Evolutionary conservation across 2,888 invertebrate species (phyloP).

Genomic region (Stenolophus ochropezus): DNA sequence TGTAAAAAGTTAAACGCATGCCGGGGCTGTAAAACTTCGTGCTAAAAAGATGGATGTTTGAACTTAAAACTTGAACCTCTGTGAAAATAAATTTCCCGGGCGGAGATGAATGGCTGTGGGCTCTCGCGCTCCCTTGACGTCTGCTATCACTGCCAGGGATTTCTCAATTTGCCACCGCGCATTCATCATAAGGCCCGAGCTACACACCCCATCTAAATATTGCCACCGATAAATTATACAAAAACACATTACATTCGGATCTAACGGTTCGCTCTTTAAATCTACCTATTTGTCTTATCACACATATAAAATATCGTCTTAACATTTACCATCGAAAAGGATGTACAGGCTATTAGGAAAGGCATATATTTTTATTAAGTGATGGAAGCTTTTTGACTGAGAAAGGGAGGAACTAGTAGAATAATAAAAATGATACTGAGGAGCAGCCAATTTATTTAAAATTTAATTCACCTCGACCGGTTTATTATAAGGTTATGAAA

Average conservation of each 20-base stretch:
- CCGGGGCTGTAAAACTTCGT: constrained; percentile 67
- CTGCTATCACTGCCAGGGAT: constrained; percentile 68
- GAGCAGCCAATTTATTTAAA: too few relatives aligned
- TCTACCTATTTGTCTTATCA: too few relatives aligned
- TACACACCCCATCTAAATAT: background rate
- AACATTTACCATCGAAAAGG: too few relatives aligned
- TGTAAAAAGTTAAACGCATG: constrained; percentile 57
- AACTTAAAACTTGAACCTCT: constrained; percentile 68
- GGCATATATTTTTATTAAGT: too few relatives aligned
- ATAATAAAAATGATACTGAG: too few relatives aligned
- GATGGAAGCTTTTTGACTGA: too few relatives aligned
- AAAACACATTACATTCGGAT: background rate
- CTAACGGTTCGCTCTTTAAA: background rate
- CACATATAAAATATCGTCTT: too few relatives aligned
- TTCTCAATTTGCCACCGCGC: constrained; percentile 69
- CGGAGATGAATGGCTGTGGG: constrained; percentile 68
- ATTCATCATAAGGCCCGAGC: constrained; percentile 31
- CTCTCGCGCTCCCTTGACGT: constrained; percentile 67
- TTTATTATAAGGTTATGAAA: too few relatives aligned
- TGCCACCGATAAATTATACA: background rate
- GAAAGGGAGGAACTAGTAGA: too few relatives aligned
- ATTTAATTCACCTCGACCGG: too few relatives aligned
- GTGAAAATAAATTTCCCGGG: constrained; percentile 68
- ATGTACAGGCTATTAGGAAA: too few relatives aligned
- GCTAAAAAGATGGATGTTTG: constrained; percentile 68